Evolutionary conservation across 2,797 vertebrate genomes (phyloP).

Genomic region (Notolabrus celidotus): DNA sequence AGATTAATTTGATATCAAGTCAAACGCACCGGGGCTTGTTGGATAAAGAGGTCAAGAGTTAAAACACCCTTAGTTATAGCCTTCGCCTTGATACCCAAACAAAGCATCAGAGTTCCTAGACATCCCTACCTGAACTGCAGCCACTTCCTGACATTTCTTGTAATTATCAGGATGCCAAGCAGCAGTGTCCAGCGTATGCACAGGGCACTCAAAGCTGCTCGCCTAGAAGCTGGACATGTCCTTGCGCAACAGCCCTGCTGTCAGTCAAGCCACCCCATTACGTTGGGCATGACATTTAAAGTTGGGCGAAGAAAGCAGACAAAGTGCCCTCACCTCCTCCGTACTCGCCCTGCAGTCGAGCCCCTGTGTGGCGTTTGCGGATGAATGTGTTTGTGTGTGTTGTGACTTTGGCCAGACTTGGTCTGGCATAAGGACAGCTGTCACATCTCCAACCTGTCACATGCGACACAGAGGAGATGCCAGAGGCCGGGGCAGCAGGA

Average conservation of each 20-base stretch:
- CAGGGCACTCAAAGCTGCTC: conserved; percentile 62
- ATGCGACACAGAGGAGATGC: conserved; percentile 75
- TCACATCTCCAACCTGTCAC: conserved; percentile 86
- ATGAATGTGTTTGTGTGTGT: conserved; percentile 74
- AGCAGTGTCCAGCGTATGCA: conserved; percentile 57
- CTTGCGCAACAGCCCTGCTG: conserved; percentile 74
- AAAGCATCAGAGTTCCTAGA: background rate
- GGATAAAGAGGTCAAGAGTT: background rate
- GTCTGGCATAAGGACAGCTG: conserved; percentile 85
- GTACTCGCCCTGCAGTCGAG: conserved; percentile 75
- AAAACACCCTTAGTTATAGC: background rate
- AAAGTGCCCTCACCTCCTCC: conserved; percentile 79
- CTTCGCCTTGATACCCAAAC: background rate
- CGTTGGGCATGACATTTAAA: conserved; percentile 83
- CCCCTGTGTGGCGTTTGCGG: conserved; percentile 58
- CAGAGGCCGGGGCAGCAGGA: conserved; percentile 75
- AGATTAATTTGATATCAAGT: background rate
- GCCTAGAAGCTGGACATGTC: conserved; percentile 80
- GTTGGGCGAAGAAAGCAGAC: conserved; percentile 79
- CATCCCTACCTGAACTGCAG: conserved; percentile 21
- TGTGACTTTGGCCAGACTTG: conserved; percentile 82
- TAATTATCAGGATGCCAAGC: conserved; percentile 21
- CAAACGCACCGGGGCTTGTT: background rate
- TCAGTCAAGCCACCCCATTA: conserved; percentile 78
- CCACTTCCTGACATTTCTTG: conserved; percentile 12